Percentiles rank a stretch among this genome's conserved stretches.
phyloP scores from a whole-genome alignment of 1,140 invertebrate species.

The Pentalonia nigronervosa region DNA sequence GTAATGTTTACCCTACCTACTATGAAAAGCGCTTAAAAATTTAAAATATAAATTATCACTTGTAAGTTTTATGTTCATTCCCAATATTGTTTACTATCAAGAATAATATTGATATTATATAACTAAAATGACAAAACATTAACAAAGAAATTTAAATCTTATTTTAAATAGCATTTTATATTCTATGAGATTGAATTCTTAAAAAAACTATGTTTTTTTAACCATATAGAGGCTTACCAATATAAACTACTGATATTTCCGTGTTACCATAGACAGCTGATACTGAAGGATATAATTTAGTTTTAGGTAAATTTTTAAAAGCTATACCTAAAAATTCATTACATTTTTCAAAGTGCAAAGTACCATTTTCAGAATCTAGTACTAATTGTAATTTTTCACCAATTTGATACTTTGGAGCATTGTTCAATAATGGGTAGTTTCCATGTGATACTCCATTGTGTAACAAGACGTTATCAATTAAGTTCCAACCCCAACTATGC shows the following conservation, averaged over 20 bases:
- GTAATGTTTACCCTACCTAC: background rate
- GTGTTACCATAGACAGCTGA: slow-evolving; percentile 99
- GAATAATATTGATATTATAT: background rate
- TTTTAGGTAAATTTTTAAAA: slow-evolving; percentile 90
- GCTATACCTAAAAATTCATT: slow-evolving; percentile 98
- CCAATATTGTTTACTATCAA: background rate
- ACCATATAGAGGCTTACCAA: slow-evolving; percentile 92
- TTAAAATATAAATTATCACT: background rate
- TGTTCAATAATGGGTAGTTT: slow-evolving; percentile 94
- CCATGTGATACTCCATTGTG: slow-evolving; percentile 97
- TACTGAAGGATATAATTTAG: slow-evolving; percentile 91
- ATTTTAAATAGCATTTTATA: background rate
- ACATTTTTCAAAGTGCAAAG: slow-evolving; percentile 97
- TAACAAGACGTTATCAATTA: slow-evolving; percentile 95
- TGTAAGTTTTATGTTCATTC: background rate
- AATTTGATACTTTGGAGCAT: slow-evolving; percentile 97
- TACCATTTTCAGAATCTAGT: slow-evolving; percentile 96
- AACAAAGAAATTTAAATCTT: background rate
- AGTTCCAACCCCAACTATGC: slow-evolving; percentile 99
- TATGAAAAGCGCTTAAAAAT: background rate
- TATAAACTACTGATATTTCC: slow-evolving; percentile 99
- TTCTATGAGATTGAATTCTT: background rate
- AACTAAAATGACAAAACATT: background rate
- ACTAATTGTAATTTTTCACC: slow-evolving; percentile 96
- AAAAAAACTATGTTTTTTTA: slow-evolving; percentile 66